Conservation (phyloP, 53 echinoderm and acorn worm genomes). For the Echinarachnius parma region DNA sequence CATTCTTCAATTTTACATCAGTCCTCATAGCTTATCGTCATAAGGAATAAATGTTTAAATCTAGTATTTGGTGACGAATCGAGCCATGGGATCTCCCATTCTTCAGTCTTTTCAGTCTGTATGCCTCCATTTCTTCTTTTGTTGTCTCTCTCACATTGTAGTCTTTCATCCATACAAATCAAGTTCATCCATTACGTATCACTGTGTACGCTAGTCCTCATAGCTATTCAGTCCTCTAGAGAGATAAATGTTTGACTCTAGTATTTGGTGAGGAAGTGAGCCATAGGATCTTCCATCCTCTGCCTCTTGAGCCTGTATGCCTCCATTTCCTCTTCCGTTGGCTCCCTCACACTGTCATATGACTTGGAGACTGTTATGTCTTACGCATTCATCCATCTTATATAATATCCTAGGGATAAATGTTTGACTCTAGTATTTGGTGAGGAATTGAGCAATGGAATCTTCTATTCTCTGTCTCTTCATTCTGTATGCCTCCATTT, state of each 20-base stretch:
- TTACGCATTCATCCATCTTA: no score
- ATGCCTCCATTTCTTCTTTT: conserved; percentile 97
- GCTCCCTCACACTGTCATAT: conserved; percentile 66
- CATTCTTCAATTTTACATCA: no score
- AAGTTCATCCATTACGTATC: not conserved
- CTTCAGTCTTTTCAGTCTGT: conserved; percentile 71
- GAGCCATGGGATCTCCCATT: not conserved
- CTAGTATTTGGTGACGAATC: not conserved
- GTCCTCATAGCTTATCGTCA: no score
- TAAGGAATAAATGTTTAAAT: not conserved
- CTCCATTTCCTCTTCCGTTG: conserved; percentile 97
- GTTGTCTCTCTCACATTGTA: conserved; percentile 75
- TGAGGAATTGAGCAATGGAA: conserved; percentile 84
- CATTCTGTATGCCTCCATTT: conserved; percentile 93
- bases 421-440: conserved; percentile 28
- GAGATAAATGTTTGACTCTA: no score
- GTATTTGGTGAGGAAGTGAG: conserved; percentile 61
- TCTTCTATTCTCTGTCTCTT: conserved; percentile 82
- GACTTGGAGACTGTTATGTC: no score
- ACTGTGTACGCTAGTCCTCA: not conserved
- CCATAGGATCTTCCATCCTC: conserved; percentile 89
- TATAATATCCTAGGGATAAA: no score
- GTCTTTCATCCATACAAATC: conserved; percentile 6
- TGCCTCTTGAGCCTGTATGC: conserved; percentile 85
- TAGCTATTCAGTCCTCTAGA: not conserved